Evolutionary conservation across 2,888 invertebrate genomes (phyloP), one percentile per base, ranked within the genome.

Genomic region (Stictocephala bisonia): DNA sequence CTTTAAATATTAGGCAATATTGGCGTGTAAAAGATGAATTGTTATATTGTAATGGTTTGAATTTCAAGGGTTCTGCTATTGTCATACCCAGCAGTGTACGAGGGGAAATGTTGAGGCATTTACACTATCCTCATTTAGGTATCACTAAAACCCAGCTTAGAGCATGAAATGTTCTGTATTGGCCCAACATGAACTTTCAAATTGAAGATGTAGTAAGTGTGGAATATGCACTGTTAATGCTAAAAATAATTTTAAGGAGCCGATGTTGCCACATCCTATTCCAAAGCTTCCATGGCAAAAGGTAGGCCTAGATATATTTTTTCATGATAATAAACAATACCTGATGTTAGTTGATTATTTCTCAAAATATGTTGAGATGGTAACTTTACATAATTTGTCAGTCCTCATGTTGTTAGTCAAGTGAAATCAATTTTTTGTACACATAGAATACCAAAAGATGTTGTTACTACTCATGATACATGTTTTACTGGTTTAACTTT

Each of bases 111-210:
- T n/a, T 69, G 18, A 27, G 31, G 24, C n/a, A 20, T 22, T 22
- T 69, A 20, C 69, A 69, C 22, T 69, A 53, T 31, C 48, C 51
- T 53, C 69, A 69, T 50, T n/a, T n/a, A 24, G 68, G 68, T 3
- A 50, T 68, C 2, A 31, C 18, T 15, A 68, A 68, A 27, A 50
- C 29, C 1, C 48, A 68, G 27, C 22, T 50, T 9, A 26, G 50
- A 27, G 68, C 68, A 24, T 48, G 31, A 11, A 50, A 68, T 15
- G 15, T 24, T 3, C 24, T 68, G 18, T 68, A 44, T 15, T 68
- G 68, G 50, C 68, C 50, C 15, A n/a, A 29, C 15, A 68, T 68
- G 15, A 50, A n/a, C 9, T 44, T 18, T 2, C 50, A 68, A 29
- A 68, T 68, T 18, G 15, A 50, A 29, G 29, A 68, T 50, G 44